Base-by-base conservation (phyloP, 2,113 vertebrate genomes). In the Odocoileus virginianus region DNA sequence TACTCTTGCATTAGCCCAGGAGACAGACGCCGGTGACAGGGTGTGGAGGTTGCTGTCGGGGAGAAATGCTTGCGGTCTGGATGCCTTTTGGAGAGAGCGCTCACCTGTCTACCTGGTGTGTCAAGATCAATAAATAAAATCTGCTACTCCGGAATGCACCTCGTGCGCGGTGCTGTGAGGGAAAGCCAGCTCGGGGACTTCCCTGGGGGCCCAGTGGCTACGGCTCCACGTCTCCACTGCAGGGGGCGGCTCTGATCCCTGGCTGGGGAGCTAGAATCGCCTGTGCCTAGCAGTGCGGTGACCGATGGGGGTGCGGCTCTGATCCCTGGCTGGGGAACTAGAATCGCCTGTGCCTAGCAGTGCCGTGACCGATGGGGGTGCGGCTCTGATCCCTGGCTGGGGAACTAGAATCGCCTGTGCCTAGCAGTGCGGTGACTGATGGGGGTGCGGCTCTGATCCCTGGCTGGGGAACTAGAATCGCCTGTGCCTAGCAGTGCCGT, bases 11-110 rank as follows among this genome's bases (percentile, higher is more conserved):
- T 33, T 17, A 3, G 61, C 45, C 13, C 36, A 2, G 47, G 43
- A 27, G 55, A 43, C 17, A 7, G 79, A 16, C 0, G 19, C 2
- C 3, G 10, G 45, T 6, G 50, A 28, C 6, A 3, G 1, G 5
- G 6, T 40, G n/a, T 30, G 50, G 13, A 8, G 50, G 52, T 11
- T 71, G 67, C 52, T 3, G 0, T 7, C 3, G n/a, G 45, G 33
- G 61, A 58, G 40, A 17, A 17, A 54, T 7, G 60, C 16, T 45
- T 6, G 74, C 14, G 21, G 14, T n/a, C 45, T 54, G 3, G 64
- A 10, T 7, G 7, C 3, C 47, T 78, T 78, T 45, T 45, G 55
- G 78, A 40, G 57, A 12, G 4, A 7, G 7, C 1, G 6, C 30
- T 58, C 27, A 1, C 36, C n/a, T 1, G 11, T 87, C 55, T 40